A percentile compares a stretch with the other conserved stretches of the same genome.
Conservation (phyloP, 1,140 invertebrate species). For the Triops longicaudatus region DNA sequence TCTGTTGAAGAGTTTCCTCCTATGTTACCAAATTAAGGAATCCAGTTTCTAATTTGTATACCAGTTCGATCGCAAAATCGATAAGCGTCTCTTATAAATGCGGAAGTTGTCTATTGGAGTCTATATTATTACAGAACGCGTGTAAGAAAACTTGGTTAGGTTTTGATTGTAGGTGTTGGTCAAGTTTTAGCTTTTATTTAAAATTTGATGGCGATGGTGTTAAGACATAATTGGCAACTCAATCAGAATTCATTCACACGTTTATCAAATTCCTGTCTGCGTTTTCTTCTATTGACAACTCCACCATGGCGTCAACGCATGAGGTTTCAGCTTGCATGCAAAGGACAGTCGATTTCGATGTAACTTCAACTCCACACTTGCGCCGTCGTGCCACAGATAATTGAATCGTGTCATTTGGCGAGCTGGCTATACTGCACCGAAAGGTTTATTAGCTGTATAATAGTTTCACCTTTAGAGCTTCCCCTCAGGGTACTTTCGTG, state of each 20-base stretch:
- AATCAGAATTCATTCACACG: not conserved
- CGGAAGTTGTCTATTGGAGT: too few relatives aligned
- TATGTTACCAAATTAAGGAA: too few relatives aligned
- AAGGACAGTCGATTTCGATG: not conserved
- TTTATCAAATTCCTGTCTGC: not conserved
- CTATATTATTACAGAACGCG: too few relatives aligned
- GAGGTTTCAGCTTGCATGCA: not conserved
- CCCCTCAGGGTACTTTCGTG: not conserved
- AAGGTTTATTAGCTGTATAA: constrained; percentile 15
- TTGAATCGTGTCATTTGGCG: not conserved
- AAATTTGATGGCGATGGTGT: not conserved
- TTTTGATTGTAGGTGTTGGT: too few relatives aligned
- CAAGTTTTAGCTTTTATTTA: too few relatives aligned
- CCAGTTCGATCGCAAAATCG: too few relatives aligned
- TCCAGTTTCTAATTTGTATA: too few relatives aligned
- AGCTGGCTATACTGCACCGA: not conserved
- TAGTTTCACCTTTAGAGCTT: constrained; percentile 2
- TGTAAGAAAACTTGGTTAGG: not conserved
- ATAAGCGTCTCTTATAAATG: too few relatives aligned
- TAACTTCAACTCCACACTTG: constrained; percentile 12
- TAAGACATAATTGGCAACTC: not conserved
- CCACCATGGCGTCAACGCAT: not conserved
- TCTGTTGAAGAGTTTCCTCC: too few relatives aligned
- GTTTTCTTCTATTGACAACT: not conserved
- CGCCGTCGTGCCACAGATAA: not conserved